These are phyloP conservation scores for Lasioglossum vierecki DNA, from an alignment of 2,888 invertebrate genomes.

Conservation along the genomic window DNA sequence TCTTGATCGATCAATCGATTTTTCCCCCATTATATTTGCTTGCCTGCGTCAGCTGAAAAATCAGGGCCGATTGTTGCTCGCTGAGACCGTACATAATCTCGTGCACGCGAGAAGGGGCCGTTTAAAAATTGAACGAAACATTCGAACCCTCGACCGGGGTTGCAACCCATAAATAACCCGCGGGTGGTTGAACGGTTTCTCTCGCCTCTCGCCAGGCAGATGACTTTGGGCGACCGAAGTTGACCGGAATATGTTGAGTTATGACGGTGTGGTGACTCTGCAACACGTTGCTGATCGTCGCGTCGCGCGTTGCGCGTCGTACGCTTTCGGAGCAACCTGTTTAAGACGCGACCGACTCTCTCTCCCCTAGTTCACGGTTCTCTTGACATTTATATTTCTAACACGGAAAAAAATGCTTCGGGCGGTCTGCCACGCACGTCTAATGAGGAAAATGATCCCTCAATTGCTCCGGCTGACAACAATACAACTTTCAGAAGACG, in stretches of 20 bases:
- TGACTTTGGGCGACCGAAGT: slow-evolving; percentile 65
- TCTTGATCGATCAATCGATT: background rate
- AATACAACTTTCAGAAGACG: background rate
- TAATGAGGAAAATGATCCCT: background rate
- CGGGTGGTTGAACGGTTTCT: slow-evolving; percentile 62
- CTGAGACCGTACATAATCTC: slow-evolving; percentile 37
- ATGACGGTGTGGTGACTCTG: slow-evolving; percentile 65
- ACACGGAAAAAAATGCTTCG: background rate
- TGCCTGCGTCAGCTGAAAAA: background rate
- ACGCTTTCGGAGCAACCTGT: slow-evolving; percentile 27
- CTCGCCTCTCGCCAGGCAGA: slow-evolving; percentile 59
- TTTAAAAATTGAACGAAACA: slow-evolving; percentile 61
- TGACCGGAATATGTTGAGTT: slow-evolving; percentile 59
- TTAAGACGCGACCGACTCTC: background rate
- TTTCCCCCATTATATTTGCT: background rate
- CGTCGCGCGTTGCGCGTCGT: too few species aligned
- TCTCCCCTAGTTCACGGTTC: slow-evolving; percentile 5
- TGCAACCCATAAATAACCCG: slow-evolving; percentile 73
- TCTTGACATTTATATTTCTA: slow-evolving; percentile 31
- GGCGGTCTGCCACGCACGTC: too few species aligned
- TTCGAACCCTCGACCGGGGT: slow-evolving; percentile 49
- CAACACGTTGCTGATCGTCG: slow-evolving; percentile 62
- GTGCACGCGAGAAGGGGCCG: slow-evolving; percentile 19
- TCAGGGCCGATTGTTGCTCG: slow-evolving; percentile 29
- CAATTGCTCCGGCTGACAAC: background rate